A percentile compares a stretch with the other conserved stretches of the same genome.
Conservation (phyloP, 2,797 vertebrate species). For the Salmo trutta region DNA sequence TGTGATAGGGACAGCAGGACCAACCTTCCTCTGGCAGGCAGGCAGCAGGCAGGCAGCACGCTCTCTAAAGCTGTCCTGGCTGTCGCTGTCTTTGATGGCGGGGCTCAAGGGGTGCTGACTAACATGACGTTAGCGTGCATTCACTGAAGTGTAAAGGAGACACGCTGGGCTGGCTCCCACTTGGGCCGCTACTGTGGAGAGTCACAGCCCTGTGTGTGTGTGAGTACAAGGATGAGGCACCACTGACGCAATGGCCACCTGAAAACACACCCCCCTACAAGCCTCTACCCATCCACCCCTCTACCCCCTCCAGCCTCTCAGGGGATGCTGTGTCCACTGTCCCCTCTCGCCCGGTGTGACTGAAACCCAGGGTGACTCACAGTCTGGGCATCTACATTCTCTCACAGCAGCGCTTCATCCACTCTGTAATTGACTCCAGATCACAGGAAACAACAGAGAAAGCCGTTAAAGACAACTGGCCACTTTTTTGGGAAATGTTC, state of each 20-base stretch:
- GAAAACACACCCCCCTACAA: not conserved
- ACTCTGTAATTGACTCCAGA: constrained; percentile 74
- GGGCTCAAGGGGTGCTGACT: constrained; percentile 72
- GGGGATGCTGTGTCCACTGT: constrained; percentile 3
- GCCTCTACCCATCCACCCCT: not conserved
- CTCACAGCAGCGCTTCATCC: constrained; percentile 51
- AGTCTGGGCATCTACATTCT: constrained; percentile 73
- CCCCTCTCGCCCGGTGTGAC: constrained; percentile 10
- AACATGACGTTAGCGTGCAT: constrained; percentile 82
- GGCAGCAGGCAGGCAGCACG: constrained; percentile 9
- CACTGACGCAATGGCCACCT: constrained; percentile 17
- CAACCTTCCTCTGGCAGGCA: constrained; percentile 66
- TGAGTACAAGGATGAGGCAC: constrained; percentile 38
- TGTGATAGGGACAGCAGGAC: constrained; percentile 69
- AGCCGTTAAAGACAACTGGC: constrained; percentile 50
- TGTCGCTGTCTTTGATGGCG: constrained; percentile 58
- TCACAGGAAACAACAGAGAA: constrained; percentile 68
- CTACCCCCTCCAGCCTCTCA: not conserved
- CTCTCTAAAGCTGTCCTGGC: constrained; percentile 38
- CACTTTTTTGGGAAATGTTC: constrained; percentile 63
- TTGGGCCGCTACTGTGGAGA: constrained; percentile 57
- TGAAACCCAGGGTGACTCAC: constrained; percentile 72
- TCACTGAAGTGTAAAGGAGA: constrained; percentile 78
- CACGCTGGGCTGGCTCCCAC: constrained; percentile 54
- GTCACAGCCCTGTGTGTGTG: constrained; percentile 54